Conservation (phyloP, 2,797 vertebrate species). For the Acanthornis magna region DNA sequence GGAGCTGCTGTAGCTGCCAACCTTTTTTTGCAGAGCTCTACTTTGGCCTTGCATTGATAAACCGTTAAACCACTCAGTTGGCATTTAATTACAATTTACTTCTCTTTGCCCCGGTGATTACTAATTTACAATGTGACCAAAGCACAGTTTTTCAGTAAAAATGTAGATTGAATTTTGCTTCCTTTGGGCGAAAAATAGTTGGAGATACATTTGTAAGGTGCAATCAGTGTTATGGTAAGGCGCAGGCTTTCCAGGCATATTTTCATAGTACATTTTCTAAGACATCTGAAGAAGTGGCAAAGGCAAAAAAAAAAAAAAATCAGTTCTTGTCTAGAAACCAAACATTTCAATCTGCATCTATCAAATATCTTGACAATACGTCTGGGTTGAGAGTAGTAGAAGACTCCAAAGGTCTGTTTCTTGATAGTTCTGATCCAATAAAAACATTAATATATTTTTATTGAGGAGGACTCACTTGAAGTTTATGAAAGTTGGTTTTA, state of each 20-base stretch:
- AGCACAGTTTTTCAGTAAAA: background rate
- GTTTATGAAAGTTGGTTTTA: slow-evolving; percentile 23
- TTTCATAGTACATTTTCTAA: background rate
- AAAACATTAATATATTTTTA: slow-evolving; percentile 20
- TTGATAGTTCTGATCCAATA: background rate
- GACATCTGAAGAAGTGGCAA: background rate
- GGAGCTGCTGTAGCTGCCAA: slow-evolving; percentile 1
- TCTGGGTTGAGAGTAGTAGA: background rate
- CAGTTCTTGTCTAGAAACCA: background rate
- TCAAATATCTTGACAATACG: background rate
- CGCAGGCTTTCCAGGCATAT: background rate
- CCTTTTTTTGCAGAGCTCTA: background rate
- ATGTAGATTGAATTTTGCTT: background rate
- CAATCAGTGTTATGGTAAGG: background rate
- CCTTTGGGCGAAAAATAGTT: background rate
- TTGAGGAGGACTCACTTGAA: background rate
- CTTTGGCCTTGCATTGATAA: slow-evolving; percentile 26
- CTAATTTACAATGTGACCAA: background rate
- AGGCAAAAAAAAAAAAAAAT: background rate
- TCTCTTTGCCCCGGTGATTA: background rate
- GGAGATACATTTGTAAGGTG: background rate
- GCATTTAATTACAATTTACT: slow-evolving; percentile 24
- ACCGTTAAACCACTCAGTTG: slow-evolving; percentile 1
- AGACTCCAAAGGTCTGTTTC: background rate
- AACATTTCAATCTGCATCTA: background rate